Percentiles rank a stretch among this genome's conserved stretches.
phyloP scores from a whole-genome alignment of 2,113 vertebrate genomes.

The Gadus chalcogrammus region DNA sequence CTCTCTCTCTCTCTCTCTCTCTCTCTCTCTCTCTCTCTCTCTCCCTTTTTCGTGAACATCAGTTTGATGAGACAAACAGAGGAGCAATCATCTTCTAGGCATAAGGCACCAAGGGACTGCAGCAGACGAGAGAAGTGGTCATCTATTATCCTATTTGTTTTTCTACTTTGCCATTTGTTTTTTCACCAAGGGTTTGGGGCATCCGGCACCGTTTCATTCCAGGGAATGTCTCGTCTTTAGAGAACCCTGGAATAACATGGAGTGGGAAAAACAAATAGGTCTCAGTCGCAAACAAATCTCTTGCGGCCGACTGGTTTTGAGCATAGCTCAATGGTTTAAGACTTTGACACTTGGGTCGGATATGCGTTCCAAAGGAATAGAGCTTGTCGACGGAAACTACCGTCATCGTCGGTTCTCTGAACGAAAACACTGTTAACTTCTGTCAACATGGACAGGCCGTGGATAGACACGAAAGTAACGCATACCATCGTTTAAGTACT shows the following conservation, averaged over 20 bases:
- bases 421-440: constrained; percentile 41
- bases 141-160: constrained; percentile 18
- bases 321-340: constrained; percentile 46
- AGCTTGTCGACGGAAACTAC: constrained; percentile 53
- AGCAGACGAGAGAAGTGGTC: constrained; percentile 11
- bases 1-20: too few relatives aligned
- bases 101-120: constrained; percentile 31
- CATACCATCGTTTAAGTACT: constrained; percentile 40
- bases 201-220: constrained; percentile 59
- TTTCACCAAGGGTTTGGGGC: constrained; percentile 35
- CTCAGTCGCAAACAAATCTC: constrained; percentile 52
- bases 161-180: constrained; percentile 18
- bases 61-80: constrained; percentile 64
- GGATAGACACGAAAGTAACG: constrained; percentile 1
- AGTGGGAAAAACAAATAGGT: constrained; percentile 66
- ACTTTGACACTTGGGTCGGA: constrained; percentile 56
- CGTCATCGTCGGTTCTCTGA: constrained; percentile 41
- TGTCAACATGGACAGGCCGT: constrained; percentile 27
- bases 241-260: constrained; percentile 58
- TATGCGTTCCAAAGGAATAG: constrained; percentile 57
- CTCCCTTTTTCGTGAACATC: constrained; percentile 24
- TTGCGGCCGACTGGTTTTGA: constrained; percentile 42
- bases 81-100: constrained; percentile 44
- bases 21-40: neutral
- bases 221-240: constrained; percentile 21